phyloP scores from a whole-genome alignment of 2,888 invertebrate species.

The Lithophane leautieri region DNA sequence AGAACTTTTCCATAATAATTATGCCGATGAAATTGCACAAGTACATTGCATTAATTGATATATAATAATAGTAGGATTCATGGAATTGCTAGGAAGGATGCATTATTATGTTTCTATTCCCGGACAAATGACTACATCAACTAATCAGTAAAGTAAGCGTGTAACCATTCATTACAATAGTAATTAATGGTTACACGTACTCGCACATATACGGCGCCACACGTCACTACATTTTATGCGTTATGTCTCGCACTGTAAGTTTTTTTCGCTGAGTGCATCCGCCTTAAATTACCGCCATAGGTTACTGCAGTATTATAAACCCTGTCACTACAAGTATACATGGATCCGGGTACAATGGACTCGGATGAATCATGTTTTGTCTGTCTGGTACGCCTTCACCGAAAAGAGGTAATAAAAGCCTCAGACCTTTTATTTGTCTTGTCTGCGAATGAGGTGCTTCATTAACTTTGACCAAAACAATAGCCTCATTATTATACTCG shows the following conservation, averaged over 20 bases:
- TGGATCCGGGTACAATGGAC: conserved; percentile 43
- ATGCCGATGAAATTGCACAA: neutral
- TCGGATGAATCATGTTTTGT: conserved; percentile 34
- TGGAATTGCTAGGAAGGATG: neutral
- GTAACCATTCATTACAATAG: neutral
- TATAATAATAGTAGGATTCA: neutral
- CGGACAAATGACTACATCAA: neutral
- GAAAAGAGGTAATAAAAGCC: neutral
- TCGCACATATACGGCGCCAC: neutral
- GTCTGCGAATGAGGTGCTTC: neutral
- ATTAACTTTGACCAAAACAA: neutral
- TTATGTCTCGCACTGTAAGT: neutral
- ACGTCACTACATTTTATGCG: conserved; percentile 5
- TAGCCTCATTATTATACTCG: neutral
- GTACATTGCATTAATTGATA: too few species aligned
- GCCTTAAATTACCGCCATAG: neutral
- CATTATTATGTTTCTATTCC: neutral
- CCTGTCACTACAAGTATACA: conserved; percentile 19
- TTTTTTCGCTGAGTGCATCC: conserved; percentile 1
- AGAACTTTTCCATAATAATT: neutral
- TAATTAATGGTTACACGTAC: neutral
- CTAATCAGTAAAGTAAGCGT: neutral
- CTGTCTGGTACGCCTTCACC: neutral
- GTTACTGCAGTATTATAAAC: neutral
- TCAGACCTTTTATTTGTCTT: neutral